Conservation (phyloP, 1,140 invertebrate genomes). For the Ptiloglossa arizonensis region DNA sequence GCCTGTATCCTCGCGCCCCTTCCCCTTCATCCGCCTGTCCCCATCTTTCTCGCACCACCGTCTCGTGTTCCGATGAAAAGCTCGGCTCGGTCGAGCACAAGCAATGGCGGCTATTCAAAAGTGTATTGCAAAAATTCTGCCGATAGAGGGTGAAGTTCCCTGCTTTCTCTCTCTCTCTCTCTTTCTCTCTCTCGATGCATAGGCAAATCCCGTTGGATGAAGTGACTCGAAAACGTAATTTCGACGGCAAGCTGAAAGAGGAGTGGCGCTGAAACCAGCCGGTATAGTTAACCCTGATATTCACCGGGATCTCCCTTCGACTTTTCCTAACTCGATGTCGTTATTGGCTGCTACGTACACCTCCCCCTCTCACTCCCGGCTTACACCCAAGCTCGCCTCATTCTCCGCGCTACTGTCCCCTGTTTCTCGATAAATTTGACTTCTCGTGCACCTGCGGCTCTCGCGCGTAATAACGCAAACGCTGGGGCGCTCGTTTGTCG, state of each 20-base stretch:
- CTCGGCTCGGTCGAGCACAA: constrained; percentile 47
- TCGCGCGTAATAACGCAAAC: neutral
- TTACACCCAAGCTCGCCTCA: no score
- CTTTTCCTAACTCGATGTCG: constrained; percentile 26
- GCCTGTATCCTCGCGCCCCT: neutral
- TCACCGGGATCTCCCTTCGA: neutral
- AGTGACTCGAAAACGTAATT: constrained; percentile 64
- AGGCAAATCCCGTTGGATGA: constrained; percentile 58
- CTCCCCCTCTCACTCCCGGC: neutral
- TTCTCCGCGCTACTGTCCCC: neutral
- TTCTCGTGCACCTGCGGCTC: neutral
- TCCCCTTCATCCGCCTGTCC: neutral
- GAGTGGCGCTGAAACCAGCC: constrained; percentile 12
- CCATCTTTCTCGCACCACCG: constrained; percentile 37
- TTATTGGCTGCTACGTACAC: constrained; percentile 21
- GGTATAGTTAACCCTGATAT: constrained; percentile 39
- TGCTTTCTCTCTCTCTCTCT: neutral
- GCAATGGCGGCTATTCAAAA: constrained; percentile 59
- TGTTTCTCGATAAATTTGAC: constrained; percentile 6
- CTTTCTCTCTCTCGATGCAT: constrained; percentile 26
- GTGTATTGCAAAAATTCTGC: constrained; percentile 63
- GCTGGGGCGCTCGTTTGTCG: neutral
- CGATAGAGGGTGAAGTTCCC: constrained; percentile 45
- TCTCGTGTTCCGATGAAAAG: constrained; percentile 46
- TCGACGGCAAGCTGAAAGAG: constrained; percentile 33